Percentiles rank a stretch among this genome's conserved stretches.
Conservation (phyloP, 1,140 invertebrate genomes). For the Mesaphorura yosii region DNA sequence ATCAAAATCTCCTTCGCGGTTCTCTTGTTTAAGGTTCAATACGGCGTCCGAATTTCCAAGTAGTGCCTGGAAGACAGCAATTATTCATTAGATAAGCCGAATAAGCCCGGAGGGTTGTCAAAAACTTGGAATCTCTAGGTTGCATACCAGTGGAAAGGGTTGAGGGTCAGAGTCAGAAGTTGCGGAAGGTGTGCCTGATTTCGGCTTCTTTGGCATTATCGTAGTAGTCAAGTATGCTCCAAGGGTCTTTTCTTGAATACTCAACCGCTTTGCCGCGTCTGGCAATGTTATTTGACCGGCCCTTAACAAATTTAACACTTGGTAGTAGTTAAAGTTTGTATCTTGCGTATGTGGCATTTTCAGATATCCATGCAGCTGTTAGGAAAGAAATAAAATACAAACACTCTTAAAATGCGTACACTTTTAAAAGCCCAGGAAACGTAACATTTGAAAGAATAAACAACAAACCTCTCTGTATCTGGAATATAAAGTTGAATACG, state of each 20-base stretch:
- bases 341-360: conserved; percentile 32
- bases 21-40: conserved; percentile 8
- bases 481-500: conserved; percentile 31
- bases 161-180: conserved; percentile 18
- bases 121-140: too few species aligned
- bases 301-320: conserved; percentile 31
- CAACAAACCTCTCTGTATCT: conserved; percentile 29
- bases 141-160: conserved; percentile 25
- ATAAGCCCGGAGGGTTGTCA: neutral
- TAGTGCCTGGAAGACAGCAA: conserved; percentile 15
- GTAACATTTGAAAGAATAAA: neutral
- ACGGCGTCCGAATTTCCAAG: conserved; percentile 24
- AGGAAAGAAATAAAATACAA: conserved; percentile 3
- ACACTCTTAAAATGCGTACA: too few species aligned
- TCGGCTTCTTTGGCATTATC: conserved; percentile 30
- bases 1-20: conserved; percentile 17
- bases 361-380: conserved; percentile 29
- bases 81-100: neutral
- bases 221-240: conserved; percentile 28
- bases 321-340: conserved; percentile 31
- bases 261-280: conserved; percentile 29
- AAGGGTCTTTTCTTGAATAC: conserved; percentile 31
- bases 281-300: conserved; percentile 30
- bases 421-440: neutral
- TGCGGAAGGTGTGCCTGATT: conserved; percentile 23